Base-by-base conservation (phyloP, 2,797 vertebrate genomes). In the Mormyrops attenuatus region DNA sequence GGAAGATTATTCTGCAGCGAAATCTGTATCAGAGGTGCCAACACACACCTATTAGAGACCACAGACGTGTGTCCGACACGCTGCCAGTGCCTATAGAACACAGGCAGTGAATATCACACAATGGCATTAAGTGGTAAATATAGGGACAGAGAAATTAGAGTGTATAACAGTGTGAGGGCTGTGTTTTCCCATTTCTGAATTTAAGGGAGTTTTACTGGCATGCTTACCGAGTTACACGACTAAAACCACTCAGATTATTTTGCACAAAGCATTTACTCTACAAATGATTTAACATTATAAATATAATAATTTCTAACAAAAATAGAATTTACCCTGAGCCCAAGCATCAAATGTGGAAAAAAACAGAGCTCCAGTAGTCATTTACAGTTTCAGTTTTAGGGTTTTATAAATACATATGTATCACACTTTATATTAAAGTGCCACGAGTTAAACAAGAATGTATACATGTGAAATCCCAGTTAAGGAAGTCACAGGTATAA, bases 41-140 rank as follows among this genome's bases (percentile, higher is more conserved):
- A 26, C 20, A 87, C 85, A 55, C 34, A 87, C 85, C 50, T 53
- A 85, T 87, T 87, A 87, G 52, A 52, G 15, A 34, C 22, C 85
- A 87, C 5, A 34, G 50, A 50, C n/a, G 11, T 26, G n/a, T 85
- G 47, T 50, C n/a, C 50, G 50, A 52, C 44, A 50, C 22, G n/a
- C 22, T 50, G 84, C 44, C 84, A 50, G 47, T 52, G 26, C 84
- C 84, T 85, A 22, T 15, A 53, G 8, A 49, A 85, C n/a, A 52
- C 26, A 34, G 9, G n/a, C 9, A 85, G 38, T 85, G 49, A 52
- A 15, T 30, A 53, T 86, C 44, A 7, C 47, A 52, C 6, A 17
- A 26, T 30, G 50, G 47, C 26, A 52, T 86, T 53, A 86, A 11
- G 82, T 86, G 47, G 26, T 86, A 60, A 87, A 60, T 38, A 87